Base-by-base conservation (phyloP, 2,888 invertebrate genomes). In the Xestia sexstrigata region DNA sequence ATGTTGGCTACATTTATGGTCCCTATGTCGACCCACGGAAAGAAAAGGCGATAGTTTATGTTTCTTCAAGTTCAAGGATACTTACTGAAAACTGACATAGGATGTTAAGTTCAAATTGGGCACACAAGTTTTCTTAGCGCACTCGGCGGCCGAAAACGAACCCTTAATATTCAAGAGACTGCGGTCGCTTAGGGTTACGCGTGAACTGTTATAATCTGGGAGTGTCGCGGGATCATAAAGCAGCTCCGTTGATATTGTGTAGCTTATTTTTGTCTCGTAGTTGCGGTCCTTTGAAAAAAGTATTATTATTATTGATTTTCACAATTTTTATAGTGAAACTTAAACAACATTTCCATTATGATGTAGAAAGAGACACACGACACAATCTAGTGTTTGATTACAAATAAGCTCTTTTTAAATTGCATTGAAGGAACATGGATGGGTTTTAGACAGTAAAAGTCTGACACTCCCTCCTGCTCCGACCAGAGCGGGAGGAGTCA, bases 131-230 rank as follows among this genome's bases (percentile, higher is more conserved):
- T 26, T 23, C 11, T 82, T 86, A 0, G 70, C 62, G 67, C 94
- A 94, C 17, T 91, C 91, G 4, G 87, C 89, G 0, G 89, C 91
- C 84, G 88, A 89, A 13, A 90, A 66, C 0, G 82, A 52, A 4
- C 71, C 85, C 0, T 47, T n/a, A 0, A 76, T 5, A 0, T 26
- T n/a, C 11, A 92, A 69, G 0, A n/a, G 11, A 66, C 93, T 94
- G 3, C 26, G 49, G 15, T 91, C 90, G 71, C 92, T 92, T 1
- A 94, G 70, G 0, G 90, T 58, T 0, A 92, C 92, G 23, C 83
- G 88, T 0, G 73, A 52, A 0, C 76, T 55, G 0, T 89, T 74
- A 55, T 91, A 91, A 0, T 70, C 30, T 0, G 0, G 9, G 0
- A 70, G 39, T 0, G 55, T 1, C 6, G 55, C 39, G 0, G 93